Base-by-base conservation (phyloP, 1,140 invertebrate species). In the Globodera rostochiensis region DNA sequence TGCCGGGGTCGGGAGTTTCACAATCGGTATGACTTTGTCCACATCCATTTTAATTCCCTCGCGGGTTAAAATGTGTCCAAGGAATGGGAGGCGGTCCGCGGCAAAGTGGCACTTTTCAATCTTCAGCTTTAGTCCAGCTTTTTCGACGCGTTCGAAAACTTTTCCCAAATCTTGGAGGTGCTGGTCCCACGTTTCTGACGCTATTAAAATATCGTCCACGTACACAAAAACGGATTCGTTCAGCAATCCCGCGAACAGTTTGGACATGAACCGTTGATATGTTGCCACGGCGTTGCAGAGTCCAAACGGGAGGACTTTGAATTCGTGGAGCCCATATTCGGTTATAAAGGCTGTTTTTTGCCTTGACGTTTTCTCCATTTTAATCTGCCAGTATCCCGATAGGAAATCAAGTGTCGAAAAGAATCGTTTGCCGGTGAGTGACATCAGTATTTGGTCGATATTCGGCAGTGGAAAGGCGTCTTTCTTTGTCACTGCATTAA, bases 391-490 rank as follows among this genome's bases (percentile, higher is more conserved):
- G 15, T 83, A 85, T 5, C 84, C 84, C 0, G 49, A 46, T 3
- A 7, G 6, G n/a, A 85, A 73, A 80, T 91, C 91, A 1, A 91
- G 25, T 0, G 86, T 88, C 0, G 87, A 87, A 73, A 91, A 90
- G 73, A 78, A 88, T n/a, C 69, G 86, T 6, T 85, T 82, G 8
- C 83, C 82, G 57, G 85, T 81, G 0, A 90, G 80, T 4, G 78
- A 77, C 45, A 91, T 86, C 6, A 93, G 80, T 11, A 83, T 85
- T 46, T 92, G 91, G n/a, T 92, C 90, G 25, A 92, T 91, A 6
- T 87, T 73, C 0, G 91, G 92, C 2, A 93, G 79, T 85, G 92
- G 92, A 85, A 91, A 93, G 60, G 82, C 86, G 84, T 93, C 92
- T 73, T 86, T 83, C 0, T 88, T 87, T 0, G 90, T 92, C 0